These are phyloP conservation scores for Prunella fulvescens DNA, from an alignment of 2,113 vertebrate genomes.

Conservation along the genomic window DNA sequence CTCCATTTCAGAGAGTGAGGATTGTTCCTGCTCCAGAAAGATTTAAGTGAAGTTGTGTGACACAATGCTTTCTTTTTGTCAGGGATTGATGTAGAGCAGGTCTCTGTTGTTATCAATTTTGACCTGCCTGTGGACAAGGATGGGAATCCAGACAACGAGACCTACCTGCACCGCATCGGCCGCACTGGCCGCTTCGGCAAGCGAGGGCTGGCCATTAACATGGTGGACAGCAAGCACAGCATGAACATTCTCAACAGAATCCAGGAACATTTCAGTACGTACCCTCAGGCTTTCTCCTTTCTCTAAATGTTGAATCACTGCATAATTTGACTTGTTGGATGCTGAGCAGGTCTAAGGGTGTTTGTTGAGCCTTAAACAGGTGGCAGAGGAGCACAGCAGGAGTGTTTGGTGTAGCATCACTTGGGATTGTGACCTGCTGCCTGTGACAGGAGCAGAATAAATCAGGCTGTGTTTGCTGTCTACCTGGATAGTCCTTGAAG, in stretches of 20 bases:
- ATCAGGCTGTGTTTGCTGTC: background rate
- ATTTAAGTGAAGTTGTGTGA: background rate
- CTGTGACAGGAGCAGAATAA: background rate
- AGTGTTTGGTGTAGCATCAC: background rate
- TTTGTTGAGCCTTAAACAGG: background rate
- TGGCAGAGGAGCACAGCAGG: background rate
- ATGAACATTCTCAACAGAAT: slow-evolving; percentile 90
- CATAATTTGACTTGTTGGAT: background rate
- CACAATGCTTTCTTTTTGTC: rapidly evolving
- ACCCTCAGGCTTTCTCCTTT: background rate
- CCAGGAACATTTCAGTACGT: slow-evolving; percentile 90
- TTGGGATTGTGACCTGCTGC: background rate
- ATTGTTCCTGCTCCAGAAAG: background rate
- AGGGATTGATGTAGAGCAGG: slow-evolving; percentile 95
- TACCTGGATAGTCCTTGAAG: background rate
- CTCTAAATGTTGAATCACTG: background rate
- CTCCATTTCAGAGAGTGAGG: background rate
- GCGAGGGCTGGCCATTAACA: slow-evolving; percentile 88
- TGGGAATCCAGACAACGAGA: slow-evolving; percentile 88
- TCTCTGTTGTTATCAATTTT: slow-evolving; percentile 95
- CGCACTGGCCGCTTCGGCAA: slow-evolving; percentile 93
- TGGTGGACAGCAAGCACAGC: slow-evolving; percentile 90
- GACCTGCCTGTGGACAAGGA: slow-evolving; percentile 90
- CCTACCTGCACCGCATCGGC: slow-evolving; percentile 92
- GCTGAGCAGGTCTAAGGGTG: background rate